Conservation (phyloP, 2,888 invertebrate genomes). For the Nephrotoma appendiculata region DNA sequence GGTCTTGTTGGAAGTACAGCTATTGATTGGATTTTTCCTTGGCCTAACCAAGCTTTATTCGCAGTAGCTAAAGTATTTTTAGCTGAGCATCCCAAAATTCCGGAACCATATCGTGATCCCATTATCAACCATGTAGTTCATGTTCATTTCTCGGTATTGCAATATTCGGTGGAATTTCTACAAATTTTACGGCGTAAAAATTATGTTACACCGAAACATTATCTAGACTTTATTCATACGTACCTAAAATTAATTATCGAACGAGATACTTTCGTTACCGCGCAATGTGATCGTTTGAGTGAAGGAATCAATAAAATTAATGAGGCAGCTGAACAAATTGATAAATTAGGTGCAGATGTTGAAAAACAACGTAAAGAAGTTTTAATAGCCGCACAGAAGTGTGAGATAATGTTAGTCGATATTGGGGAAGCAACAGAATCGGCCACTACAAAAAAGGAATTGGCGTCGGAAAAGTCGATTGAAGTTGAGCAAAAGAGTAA, state of each 20-base stretch:
- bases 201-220: slow-evolving; percentile 86
- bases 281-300: slow-evolving; percentile 25
- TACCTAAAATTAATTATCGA: slow-evolving; percentile 55
- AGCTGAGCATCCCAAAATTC: slow-evolving; percentile 51
- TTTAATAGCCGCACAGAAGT: slow-evolving; percentile 64
- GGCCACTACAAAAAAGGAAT: slow-evolving; percentile 62
- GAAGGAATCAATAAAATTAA: slow-evolving; percentile 44
- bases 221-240: slow-evolving; percentile 70
- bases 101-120: slow-evolving; percentile 46
- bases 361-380: slow-evolving; percentile 73
- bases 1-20: slow-evolving; percentile 84
- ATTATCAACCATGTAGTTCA: slow-evolving; percentile 77
- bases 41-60: slow-evolving; percentile 78
- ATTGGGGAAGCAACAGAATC: slow-evolving; percentile 56
- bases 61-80: slow-evolving; percentile 79
- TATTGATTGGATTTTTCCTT: slow-evolving; percentile 89
- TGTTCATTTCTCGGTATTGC: slow-evolving; percentile 61
- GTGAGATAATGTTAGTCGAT: slow-evolving; percentile 60
- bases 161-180: slow-evolving; percentile 58
- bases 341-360: slow-evolving; percentile 62
- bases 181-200: slow-evolving; percentile 62
- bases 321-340: slow-evolving; percentile 71
- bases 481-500: slow-evolving; percentile 73
- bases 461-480: slow-evolving; percentile 63
- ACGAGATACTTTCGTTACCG: slow-evolving; percentile 24